Evolutionary conservation across 2,888 invertebrate genomes (phyloP).

Genomic region (Andrena bucephala): DNA sequence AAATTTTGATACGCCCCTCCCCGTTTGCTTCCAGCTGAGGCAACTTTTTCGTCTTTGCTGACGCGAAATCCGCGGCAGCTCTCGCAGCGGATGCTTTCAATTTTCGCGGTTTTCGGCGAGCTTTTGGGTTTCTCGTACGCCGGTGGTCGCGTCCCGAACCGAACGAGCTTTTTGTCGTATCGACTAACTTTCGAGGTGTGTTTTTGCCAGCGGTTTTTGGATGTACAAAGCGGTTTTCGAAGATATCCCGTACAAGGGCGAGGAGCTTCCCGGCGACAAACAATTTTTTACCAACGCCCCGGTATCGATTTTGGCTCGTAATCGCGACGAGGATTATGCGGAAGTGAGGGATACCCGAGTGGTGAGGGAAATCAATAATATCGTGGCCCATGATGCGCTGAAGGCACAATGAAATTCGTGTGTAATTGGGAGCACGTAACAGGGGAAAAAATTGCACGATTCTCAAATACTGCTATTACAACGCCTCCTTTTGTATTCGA

Average conservation of each 20-base stretch:
- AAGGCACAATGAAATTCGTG: constrained; percentile 27
- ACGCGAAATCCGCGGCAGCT: not conserved
- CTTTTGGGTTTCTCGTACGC: not conserved
- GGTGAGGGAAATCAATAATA: constrained; percentile 54
- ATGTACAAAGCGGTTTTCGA: not conserved
- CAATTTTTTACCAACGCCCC: constrained; percentile 44
- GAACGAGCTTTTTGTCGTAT: not conserved
- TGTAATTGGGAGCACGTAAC: constrained; percentile 18
- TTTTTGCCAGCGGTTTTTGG: not conserved
- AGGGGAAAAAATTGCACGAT: too few relatives aligned
- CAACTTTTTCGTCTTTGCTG: constrained; percentile 5
- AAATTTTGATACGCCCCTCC: constrained; percentile 6
- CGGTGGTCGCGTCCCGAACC: not conserved
- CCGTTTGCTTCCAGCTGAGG: not conserved
- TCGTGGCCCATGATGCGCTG: constrained; percentile 37
- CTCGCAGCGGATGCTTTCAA: not conserved
- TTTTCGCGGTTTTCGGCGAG: not conserved
- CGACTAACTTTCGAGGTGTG: not conserved
- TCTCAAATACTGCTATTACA: too few relatives aligned
- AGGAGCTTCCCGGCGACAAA: constrained; percentile 23
- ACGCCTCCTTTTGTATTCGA: not conserved
- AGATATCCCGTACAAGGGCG: constrained; percentile 9
- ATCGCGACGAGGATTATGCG: constrained; percentile 61
- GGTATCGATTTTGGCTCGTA: constrained; percentile 61
- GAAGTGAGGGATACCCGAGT: constrained; percentile 41